Conservation (phyloP, 2,797 vertebrate species). For the Malacoctenus gilli region DNA sequence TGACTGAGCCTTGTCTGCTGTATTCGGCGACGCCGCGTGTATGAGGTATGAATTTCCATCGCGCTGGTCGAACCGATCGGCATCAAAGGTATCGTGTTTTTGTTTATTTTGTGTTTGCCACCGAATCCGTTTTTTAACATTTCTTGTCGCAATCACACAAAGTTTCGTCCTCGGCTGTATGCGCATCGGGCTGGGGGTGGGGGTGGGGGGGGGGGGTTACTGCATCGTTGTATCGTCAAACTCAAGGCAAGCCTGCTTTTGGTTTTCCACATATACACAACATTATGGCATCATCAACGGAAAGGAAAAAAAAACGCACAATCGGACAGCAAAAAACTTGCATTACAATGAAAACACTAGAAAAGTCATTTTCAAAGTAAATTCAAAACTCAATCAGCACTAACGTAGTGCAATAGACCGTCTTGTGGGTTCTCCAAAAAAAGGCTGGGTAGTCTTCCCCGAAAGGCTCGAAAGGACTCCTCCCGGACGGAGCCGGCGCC, state of each 20-base stretch:
- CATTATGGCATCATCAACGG: constrained; percentile 76
- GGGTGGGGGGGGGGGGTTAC: too few relatives aligned
- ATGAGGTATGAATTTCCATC: constrained; percentile 51
- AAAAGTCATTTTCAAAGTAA: constrained; percentile 85
- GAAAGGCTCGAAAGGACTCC: constrained; percentile 56
- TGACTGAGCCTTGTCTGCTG: constrained; percentile 22
- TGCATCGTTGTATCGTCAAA: constrained; percentile 47
- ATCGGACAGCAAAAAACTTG: constrained; percentile 78
- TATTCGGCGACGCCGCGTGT: constrained; percentile 19
- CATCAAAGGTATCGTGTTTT: constrained; percentile 24
- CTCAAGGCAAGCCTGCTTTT: constrained; percentile 72
- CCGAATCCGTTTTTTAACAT: not conserved
- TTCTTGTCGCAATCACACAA: too few relatives aligned
- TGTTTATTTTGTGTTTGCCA: constrained; percentile 5
- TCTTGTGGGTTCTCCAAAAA: constrained; percentile 79
- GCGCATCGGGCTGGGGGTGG: too few relatives aligned
- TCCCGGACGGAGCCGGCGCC: constrained; percentile 59
- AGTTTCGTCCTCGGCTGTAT: too few relatives aligned
- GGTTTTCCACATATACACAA: constrained; percentile 73
- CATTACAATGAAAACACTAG: constrained; percentile 88
- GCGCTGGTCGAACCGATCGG: constrained; percentile 54
- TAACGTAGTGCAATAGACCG: constrained; percentile 96
- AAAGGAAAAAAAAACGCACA: constrained; percentile 71
- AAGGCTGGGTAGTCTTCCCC: constrained; percentile 58
- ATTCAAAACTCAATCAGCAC: constrained; percentile 87